A percentile compares a stretch with the other conserved stretches of the same genome.
Conservation (phyloP, 2,113 vertebrate genomes). For the Cyanistes caeruleus region DNA sequence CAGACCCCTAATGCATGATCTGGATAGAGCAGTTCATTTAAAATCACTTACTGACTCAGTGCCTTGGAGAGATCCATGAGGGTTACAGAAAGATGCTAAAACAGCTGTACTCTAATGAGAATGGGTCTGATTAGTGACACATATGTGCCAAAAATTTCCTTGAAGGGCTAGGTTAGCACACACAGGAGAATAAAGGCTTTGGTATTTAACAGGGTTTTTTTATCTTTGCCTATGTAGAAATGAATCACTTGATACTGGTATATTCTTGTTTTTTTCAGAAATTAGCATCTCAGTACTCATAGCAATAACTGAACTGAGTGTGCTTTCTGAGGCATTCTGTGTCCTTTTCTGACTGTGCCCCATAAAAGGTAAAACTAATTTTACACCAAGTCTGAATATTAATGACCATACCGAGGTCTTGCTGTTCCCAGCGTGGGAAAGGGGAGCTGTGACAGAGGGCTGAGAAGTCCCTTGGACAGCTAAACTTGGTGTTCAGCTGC, state of each 20-base stretch:
- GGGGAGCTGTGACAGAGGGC: background rate
- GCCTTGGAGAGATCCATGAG: background rate
- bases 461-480: background rate
- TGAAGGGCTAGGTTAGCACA: constrained; percentile 8
- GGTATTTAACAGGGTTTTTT: constrained; percentile 1
- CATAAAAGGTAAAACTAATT: background rate
- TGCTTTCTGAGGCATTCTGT: background rate
- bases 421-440: background rate
- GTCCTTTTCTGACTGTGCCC: background rate
- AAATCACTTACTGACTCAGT: background rate
- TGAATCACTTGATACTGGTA: background rate
- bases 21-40: background rate
- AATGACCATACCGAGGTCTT: background rate
- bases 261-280: background rate
- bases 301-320: background rate
- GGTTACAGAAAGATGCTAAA: background rate
- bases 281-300: background rate
- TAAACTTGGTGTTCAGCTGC: background rate
- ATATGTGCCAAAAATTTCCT: background rate
- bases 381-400: background rate
- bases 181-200: background rate
- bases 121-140: background rate
- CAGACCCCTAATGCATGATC: background rate
- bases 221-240: background rate
- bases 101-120: background rate